Evolutionary conservation across 2,113 vertebrate species (phyloP).

Genomic region (Percina caprodes): DNA sequence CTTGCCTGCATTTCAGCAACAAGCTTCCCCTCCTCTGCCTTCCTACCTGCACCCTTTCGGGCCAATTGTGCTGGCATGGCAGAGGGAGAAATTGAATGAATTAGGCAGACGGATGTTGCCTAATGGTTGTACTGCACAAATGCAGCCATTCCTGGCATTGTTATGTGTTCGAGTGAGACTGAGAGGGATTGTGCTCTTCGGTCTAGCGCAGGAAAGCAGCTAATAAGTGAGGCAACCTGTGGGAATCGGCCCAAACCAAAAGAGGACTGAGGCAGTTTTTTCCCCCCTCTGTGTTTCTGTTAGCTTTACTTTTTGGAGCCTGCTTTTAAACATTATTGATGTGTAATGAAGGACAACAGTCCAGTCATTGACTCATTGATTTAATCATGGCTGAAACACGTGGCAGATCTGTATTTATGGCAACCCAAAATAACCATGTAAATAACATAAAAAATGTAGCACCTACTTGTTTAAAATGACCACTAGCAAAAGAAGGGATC

Average conservation of each 20-base stretch:
- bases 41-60: conserved; percentile 62
- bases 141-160: conserved; percentile 71
- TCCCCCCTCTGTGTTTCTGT: conserved; percentile 14
- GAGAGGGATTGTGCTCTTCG: conserved; percentile 69
- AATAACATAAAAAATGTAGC: conserved; percentile 1
- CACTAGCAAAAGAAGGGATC: background rate
- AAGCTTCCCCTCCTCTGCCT: conserved; percentile 38
- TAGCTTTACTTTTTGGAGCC: conserved; percentile 10
- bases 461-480: conserved; percentile 1
- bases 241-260: conserved; percentile 62
- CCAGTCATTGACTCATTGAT: conserved; percentile 38
- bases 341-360: conserved; percentile 8
- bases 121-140: conserved; percentile 68
- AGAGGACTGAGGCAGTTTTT: conserved; percentile 43
- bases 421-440: background rate
- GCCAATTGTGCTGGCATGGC: conserved; percentile 69
- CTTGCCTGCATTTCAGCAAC: conserved; percentile 36
- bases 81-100: conserved; percentile 67
- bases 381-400: conserved; percentile 6
- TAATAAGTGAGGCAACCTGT: conserved; percentile 72
- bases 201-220: conserved; percentile 60
- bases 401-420: background rate
- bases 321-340: conserved; percentile 26
- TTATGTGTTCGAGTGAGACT: conserved; percentile 67
- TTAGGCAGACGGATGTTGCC: conserved; percentile 69